Conservation (phyloP, 2,797 vertebrate genomes). For the Halcyon chelicuti region DNA sequence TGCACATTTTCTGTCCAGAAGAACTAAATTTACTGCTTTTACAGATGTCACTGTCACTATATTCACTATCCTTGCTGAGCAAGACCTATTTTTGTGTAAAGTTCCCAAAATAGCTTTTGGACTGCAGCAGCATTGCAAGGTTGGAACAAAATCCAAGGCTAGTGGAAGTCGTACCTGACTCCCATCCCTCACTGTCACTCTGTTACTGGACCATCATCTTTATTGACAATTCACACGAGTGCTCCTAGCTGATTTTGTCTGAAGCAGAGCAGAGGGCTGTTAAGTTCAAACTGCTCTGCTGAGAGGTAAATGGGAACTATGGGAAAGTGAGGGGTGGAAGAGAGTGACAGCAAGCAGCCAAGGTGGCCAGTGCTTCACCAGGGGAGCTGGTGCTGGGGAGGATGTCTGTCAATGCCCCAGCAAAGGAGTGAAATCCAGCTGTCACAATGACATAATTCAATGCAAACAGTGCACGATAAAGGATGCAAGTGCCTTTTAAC, state of each 20-base stretch:
- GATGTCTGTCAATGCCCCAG: not conserved
- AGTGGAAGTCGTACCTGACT: not conserved
- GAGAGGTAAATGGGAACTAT: not conserved
- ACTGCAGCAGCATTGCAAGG: not conserved
- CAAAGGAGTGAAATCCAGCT: not conserved
- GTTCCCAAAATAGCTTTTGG: not conserved
- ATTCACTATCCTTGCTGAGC: slow-evolving; percentile 3
- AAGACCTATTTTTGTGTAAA: slow-evolving; percentile 3
- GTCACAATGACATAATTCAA: not conserved
- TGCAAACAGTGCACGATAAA: not conserved
- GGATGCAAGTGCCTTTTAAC: not conserved
- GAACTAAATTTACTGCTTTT: not conserved
- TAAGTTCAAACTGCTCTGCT: not conserved
- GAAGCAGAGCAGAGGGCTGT: not conserved
- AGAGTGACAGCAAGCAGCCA: not conserved
- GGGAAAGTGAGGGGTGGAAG: not conserved
- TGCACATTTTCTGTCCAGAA: not conserved
- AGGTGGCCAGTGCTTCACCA: not conserved
- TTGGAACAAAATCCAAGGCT: not conserved
- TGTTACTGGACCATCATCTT: not conserved
- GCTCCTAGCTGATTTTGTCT: not conserved
- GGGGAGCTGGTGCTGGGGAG: not conserved
- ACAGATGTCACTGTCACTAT: not conserved
- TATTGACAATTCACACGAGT: not conserved
- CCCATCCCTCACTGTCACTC: not conserved